Percentiles rank a stretch among this genome's conserved stretches.
Conservation (phyloP, 1,140 invertebrate species). For the Steinernema khuongi region DNA sequence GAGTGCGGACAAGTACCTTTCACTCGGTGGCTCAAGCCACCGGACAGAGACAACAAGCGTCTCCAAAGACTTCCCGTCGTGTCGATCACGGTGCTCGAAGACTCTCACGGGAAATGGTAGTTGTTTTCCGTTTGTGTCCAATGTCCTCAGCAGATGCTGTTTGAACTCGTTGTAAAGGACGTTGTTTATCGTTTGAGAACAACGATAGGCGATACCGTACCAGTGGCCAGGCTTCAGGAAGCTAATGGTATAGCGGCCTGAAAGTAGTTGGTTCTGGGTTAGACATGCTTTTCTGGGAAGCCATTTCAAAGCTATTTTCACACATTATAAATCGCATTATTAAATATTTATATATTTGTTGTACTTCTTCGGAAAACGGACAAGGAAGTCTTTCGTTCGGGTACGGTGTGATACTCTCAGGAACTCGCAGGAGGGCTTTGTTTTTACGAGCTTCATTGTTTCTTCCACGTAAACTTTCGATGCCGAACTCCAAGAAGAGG, state of each 20-base stretch:
- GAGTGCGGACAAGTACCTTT: not conserved
- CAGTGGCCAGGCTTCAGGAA: constrained; percentile 50
- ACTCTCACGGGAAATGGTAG: not conserved
- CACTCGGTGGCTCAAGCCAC: not conserved
- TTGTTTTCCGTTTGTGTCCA: not conserved
- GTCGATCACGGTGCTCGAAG: not conserved
- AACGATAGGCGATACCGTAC: constrained; percentile 50
- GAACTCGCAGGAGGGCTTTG: no score
- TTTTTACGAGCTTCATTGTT: no score
- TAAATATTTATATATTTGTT: no score
- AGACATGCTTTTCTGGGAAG: no score
- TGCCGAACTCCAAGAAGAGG: no score
- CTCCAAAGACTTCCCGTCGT: not conserved
- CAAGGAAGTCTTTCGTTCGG: no score
- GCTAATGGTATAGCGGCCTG: constrained; percentile 55
- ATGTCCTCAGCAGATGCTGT: not conserved
- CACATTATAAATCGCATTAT: no score
- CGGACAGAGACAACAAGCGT: not conserved
- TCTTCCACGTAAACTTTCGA: no score
- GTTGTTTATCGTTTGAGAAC: constrained; percentile 37
- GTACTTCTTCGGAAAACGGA: no score
- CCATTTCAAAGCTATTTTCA: no score
- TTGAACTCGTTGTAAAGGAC: constrained; percentile 7
- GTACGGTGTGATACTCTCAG: no score
- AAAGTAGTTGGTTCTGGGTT: no score